phyloP scores from a whole-genome alignment of 2,888 invertebrate genomes.

The Flabesymbios commensalis region DNA sequence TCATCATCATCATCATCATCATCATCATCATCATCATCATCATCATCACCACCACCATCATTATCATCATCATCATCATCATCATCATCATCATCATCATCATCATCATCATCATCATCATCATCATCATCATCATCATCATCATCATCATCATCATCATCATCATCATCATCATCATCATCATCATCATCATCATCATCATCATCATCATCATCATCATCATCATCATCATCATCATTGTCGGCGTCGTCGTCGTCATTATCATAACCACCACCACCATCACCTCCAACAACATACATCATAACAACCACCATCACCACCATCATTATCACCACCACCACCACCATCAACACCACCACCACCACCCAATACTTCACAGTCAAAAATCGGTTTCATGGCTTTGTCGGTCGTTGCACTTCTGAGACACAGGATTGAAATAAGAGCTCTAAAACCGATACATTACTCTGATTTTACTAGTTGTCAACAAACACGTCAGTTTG shows the following conservation, averaged over 20 bases:
- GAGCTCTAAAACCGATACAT: too few relatives aligned
- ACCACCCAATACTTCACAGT: too few relatives aligned
- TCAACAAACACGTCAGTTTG: too few relatives aligned
- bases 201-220: neutral
- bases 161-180: neutral
- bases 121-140: neutral
- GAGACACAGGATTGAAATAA: too few relatives aligned
- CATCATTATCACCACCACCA: too few relatives aligned
- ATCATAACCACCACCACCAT: neutral
- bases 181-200: neutral
- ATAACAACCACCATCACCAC: neutral
- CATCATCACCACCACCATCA: neutral
- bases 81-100: neutral
- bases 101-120: neutral
- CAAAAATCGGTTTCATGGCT: too few relatives aligned
- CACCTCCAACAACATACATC: neutral
- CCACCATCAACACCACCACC: too few relatives aligned
- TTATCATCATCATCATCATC: neutral
- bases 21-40: neutral
- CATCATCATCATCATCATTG: neutral
- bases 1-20: neutral
- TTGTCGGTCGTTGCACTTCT: too few relatives aligned
- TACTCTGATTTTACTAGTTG: too few relatives aligned
- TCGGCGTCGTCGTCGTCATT: too few relatives aligned
- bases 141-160: neutral